A percentile compares a stretch with the other conserved stretches of the same genome.
These are phyloP conservation scores for Palaemon carinicauda DNA, from an alignment of 1,140 invertebrate genomes.

Conservation along the genomic window DNA sequence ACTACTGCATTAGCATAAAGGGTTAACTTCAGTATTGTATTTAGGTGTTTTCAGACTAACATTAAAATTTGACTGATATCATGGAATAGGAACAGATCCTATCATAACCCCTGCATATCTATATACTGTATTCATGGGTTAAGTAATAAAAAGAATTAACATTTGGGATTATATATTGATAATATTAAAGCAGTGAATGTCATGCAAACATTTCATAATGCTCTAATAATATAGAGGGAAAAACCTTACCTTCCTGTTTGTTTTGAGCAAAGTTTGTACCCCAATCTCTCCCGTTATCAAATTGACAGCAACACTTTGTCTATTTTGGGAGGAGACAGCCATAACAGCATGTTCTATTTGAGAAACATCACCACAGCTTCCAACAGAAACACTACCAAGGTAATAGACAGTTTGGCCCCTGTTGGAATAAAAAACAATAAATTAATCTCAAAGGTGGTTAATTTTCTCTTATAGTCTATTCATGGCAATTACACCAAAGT, in stretches of 20 bases:
- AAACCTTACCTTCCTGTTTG: slow-evolving; percentile 63
- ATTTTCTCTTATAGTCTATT: no score
- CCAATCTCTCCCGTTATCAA: slow-evolving; percentile 70
- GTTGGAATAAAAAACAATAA: neutral
- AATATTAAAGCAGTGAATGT: no score
- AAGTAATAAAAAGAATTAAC: neutral
- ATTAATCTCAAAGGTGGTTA: no score
- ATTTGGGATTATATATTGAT: neutral
- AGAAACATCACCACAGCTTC: slow-evolving; percentile 67
- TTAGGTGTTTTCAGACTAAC: no score
- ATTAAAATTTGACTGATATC: no score
- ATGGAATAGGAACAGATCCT: no score
- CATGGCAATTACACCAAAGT: no score
- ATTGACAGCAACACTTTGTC: slow-evolving; percentile 63
- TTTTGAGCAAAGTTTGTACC: slow-evolving; percentile 65
- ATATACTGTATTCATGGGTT: neutral
- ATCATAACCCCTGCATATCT: no score
- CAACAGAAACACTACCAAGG: slow-evolving; percentile 27
- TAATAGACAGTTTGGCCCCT: slow-evolving; percentile 41
- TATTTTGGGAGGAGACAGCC: slow-evolving; percentile 63
- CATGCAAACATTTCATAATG: no score
- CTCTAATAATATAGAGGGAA: no score
- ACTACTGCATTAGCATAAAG: no score
- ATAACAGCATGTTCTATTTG: slow-evolving; percentile 69
- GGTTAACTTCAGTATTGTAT: no score